phyloP scores from a whole-genome alignment of 2,113 vertebrate species.

The Daphoenositta chrysoptera region DNA sequence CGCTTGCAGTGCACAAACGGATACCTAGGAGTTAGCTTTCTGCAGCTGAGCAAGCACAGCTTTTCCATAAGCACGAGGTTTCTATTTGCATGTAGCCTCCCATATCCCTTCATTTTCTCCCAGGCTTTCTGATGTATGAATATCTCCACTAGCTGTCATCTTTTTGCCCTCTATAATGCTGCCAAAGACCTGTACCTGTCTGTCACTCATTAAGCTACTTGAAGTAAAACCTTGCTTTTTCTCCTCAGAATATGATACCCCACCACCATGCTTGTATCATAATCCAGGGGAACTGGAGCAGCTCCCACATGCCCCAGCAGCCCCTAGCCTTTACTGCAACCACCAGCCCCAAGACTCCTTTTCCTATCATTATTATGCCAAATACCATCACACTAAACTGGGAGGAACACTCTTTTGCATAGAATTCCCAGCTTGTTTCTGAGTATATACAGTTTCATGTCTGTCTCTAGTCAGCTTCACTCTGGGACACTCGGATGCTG shows the following conservation, averaged over 20 bases:
- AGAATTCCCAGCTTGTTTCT: neutral
- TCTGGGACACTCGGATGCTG: neutral
- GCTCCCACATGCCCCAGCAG: neutral
- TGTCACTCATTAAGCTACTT: neutral
- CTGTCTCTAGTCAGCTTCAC: neutral
- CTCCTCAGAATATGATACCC: neutral
- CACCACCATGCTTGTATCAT: fast-evolving
- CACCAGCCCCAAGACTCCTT: neutral
- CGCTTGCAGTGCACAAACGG: neutral
- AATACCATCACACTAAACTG: neutral
- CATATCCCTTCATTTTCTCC: neutral
- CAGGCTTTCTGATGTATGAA: neutral
- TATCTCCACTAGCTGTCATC: neutral
- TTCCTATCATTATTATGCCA: neutral
- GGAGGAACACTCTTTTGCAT: neutral
- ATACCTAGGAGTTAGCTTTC: neutral
- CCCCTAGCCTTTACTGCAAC: neutral
- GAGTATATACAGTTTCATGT: neutral
- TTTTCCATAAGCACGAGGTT: neutral
- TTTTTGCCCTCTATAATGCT: neutral
- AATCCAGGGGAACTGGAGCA: neutral
- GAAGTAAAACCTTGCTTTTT: neutral
- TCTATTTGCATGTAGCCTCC: neutral
- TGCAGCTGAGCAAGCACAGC: neutral
- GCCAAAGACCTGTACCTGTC: neutral